Base-by-base conservation (phyloP, 2,113 vertebrate genomes). In the Mormyrus lacerda region DNA sequence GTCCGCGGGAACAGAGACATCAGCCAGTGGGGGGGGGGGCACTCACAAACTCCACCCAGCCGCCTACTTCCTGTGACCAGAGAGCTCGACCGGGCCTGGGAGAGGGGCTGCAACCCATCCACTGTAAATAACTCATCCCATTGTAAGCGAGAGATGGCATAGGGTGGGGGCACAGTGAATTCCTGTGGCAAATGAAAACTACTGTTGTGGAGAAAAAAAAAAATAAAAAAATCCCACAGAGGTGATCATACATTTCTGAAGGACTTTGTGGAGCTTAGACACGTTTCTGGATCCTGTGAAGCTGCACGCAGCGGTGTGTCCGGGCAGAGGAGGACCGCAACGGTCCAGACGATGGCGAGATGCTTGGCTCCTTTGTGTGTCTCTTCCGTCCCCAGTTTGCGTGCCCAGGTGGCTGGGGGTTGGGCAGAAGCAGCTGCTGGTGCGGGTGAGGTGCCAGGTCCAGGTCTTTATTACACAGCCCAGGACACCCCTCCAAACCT, bases 341-440 rank as follows among this genome's bases (percentile, higher is more conserved):
- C 7, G 24, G 82, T 17, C 42, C 39, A 35, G 85, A 53, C 31
- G 21, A 2, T 44, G n/a, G 45, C 58, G 24, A 69, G 87, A 50
- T 48, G 58, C 61, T 65, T 8, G 19, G 53, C 58, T 88, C 87
- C 87, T 13, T 35, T 9, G 27, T 45, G 42, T 47, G 39, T 13
- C 31, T 24, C 55, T 45, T 47, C 61, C 3, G 82, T 11, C 39
- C 39, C 8, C 21, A n/a, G 39, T 45, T 42, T 47, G 19, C 9
- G 44, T 47, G 42, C 42, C 82, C 47, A 19, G 42, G 39, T 42
- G 19, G 44, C 79, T 11, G 19, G 82, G 44, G 39, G 21, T 27
- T 44, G 82, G 44, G 21, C 19, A 88, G 51, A 88, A 65, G 39
- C 19, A 55, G 87, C 19, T 91, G 90, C 86, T 90, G 91, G 85